These are phyloP conservation scores for Erpetoichthys calabaricus DNA, from an alignment of 2,797 vertebrate genomes.

Conservation along the genomic window DNA sequence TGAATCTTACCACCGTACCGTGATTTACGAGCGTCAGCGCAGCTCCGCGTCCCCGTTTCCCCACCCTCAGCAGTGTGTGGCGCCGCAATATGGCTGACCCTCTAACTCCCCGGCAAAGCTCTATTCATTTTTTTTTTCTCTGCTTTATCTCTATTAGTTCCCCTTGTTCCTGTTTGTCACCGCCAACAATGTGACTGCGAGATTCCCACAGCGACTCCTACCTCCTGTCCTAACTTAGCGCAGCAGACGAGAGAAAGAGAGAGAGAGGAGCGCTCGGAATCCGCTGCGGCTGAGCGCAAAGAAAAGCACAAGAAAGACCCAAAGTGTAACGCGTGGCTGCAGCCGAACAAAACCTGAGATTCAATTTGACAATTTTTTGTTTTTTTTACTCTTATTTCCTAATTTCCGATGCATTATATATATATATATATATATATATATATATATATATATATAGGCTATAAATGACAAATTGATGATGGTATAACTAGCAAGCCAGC, in stretches of 20 bases:
- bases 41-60: slow-evolving; percentile 13
- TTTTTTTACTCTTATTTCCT: no score
- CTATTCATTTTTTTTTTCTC: slow-evolving; percentile 4
- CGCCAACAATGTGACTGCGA: slow-evolving; percentile 4
- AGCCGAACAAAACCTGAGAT: no score
- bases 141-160: neutral
- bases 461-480: no score
- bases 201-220: slow-evolving; percentile 9
- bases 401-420: no score
- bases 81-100: slow-evolving; percentile 41
- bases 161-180: slow-evolving; percentile 19
- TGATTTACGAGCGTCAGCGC: slow-evolving; percentile 8
- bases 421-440: no score
- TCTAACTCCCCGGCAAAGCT: slow-evolving; percentile 10
- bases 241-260: neutral
- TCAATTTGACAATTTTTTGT: no score
- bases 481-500: no score
- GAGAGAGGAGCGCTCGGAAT: no score
- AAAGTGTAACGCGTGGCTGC: no score
- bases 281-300: no score
- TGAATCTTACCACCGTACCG: slow-evolving; percentile 26
- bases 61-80: slow-evolving; percentile 19
- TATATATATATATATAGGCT: no score
- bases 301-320: no score
- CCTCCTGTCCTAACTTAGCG: neutral